A percentile compares a stretch with the other conserved stretches of the same genome.
phyloP scores from a whole-genome alignment of 2,888 invertebrate species.

The Pristionchus fissidentatus region DNA sequence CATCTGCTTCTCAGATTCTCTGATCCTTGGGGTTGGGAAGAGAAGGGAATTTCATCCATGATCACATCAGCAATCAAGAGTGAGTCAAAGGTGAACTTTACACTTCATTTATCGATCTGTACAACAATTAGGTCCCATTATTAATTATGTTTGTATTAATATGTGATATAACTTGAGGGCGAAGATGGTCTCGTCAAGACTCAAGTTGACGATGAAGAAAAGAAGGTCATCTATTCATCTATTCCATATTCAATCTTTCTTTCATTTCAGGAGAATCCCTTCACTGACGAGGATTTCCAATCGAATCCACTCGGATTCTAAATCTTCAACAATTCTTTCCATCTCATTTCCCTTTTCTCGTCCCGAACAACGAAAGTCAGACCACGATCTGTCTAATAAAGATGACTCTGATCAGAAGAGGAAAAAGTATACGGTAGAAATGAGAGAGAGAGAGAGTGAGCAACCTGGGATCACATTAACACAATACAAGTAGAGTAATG shows the following conservation, averaged over 20 bases:
- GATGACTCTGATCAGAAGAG: too few relatives aligned
- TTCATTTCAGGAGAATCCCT: slow-evolving; percentile 29
- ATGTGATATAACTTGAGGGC: too few relatives aligned
- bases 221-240: too few relatives aligned
- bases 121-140: too few relatives aligned
- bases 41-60: slow-evolving; percentile 4
- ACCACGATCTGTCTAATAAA: slow-evolving; percentile 29
- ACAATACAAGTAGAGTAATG: too few relatives aligned
- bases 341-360: neutral
- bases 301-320: slow-evolving; percentile 43
- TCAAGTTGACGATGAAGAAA: slow-evolving; percentile 35
- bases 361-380: neutral
- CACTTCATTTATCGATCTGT: slow-evolving; percentile 3
- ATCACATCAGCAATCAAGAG: neutral
- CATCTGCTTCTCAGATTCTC: slow-evolving; percentile 13
- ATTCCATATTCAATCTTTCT: neutral
- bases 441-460: too few relatives aligned
- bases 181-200: slow-evolving; percentile 36
- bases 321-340: neutral
- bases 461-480: too few relatives aligned
- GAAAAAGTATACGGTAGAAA: too few relatives aligned
- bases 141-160: too few relatives aligned
- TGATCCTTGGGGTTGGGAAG: slow-evolving; percentile 35
- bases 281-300: slow-evolving; percentile 28
- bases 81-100: slow-evolving; percentile 17